Evolutionary conservation across 1,140 invertebrate species (phyloP), one percentile per base, ranked within the genome.

Genomic region (Solenopsis fugax): DNA sequence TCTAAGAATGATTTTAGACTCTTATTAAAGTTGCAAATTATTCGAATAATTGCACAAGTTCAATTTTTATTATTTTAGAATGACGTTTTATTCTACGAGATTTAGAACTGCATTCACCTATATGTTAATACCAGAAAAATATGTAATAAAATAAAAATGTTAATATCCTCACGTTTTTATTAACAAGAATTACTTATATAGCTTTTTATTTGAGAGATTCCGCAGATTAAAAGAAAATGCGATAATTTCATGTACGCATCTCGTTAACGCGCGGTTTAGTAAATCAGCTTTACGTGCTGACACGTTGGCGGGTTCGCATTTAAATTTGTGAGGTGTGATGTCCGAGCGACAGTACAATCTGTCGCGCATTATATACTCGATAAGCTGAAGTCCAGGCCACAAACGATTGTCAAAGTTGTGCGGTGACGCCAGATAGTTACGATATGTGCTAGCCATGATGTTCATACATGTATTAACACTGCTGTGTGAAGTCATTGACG

Each of bases 341-440:
- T 71, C 10, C 41, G 12, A 50, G 24, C 69, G 45, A 75, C 41
- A 58, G 34, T 81, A 71, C 77, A 60, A 82, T 84, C 52, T 84
- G 29, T 48, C 54, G 69, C 18, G n/a, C 16, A 50, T 75, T 84
- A 58, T 84, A 62, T 69, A 73, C 18, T 54, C 24, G 52, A 82
- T 75, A 75, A 84, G 73, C 80, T 84, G 54, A 75, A 84, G 45
- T 73, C 69, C 24, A 7, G 5, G 41, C 54, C 80, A 45, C 69
- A 73, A 75, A 84, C 69, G 69, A 84, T 58, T 84, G 54, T 84
- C 69, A 73, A 84, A 84, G 54, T 73, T 45, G 41, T 34, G 24
- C 34, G 18, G 34, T 29, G 37, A 56, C 45, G 48, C 64, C 10
- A 48, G 41, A 72, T 54, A 82, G 50, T 60, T 48, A 24, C 71